Base-by-base conservation (phyloP, 2,888 invertebrate species). In the Rhagium mordax region DNA sequence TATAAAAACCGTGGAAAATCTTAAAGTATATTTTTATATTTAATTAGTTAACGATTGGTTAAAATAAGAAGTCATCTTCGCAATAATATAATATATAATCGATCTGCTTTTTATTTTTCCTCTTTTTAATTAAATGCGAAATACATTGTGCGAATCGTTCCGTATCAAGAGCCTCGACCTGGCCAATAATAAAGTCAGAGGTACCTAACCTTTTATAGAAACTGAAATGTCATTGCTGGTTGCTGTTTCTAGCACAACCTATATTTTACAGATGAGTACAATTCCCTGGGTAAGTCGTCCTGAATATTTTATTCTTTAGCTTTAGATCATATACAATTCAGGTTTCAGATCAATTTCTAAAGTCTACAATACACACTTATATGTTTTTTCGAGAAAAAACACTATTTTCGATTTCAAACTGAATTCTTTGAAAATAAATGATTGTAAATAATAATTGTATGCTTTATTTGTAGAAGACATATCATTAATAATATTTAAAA, bases 91-190 rank as follows among this genome's bases (percentile, higher is more conserved):
- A 16, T 20, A 47, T 3, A 61, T 20, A 61, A 61, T 20, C n/a
- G 21, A 61, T 21, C 21, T 3, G 5, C 18, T 47, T 20, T 10
- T 27, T 16, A 8, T n/a, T 47, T 61, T 16, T 41, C 21, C 16
- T 20, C 10, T 20, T 61, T 47, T 41, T 61, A 61, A 61, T 61
- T 61, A 41, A 61, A 61, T 47, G 20, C 21, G 20, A 61, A 61
- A 21, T 60, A 29, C 10, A 33, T 59, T 61, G n/a, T 41, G 61
- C 18, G 61, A 47, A 47, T 61, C 41, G 61, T 61, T 61, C 61
- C 61, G 61, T 21, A 41, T 61, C 27, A 21, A 47, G 10, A 20
- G 20, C 47, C 27, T 47, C 47, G 33, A 20, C 41, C 18, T 20
- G 3, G 61, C 20, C 41, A 47, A 20, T 18, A 20, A 16, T 20